Evolutionary conservation across 2,888 invertebrate species (phyloP).

Genomic region (Nyleta sp.): DNA sequence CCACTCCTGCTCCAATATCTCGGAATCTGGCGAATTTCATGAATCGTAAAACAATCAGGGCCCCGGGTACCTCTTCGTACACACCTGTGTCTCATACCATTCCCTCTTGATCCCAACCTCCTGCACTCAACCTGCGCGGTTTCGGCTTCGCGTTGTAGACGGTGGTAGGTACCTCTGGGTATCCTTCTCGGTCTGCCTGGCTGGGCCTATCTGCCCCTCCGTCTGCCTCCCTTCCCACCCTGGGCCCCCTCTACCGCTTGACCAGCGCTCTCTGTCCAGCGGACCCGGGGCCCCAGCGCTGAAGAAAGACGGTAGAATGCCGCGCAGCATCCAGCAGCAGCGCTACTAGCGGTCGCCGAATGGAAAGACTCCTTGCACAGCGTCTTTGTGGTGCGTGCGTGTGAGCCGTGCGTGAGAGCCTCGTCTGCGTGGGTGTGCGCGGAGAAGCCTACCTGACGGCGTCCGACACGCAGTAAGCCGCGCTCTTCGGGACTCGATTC

Average conservation of each 20-base stretch:
- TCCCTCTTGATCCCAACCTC: constrained; percentile 75
- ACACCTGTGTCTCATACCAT: constrained; percentile 77
- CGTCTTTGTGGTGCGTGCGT: constrained; percentile 65
- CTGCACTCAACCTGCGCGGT: constrained; percentile 79
- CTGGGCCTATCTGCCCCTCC: constrained; percentile 63
- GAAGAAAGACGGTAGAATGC: constrained; percentile 68
- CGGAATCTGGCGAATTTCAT: constrained; percentile 17
- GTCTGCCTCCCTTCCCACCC: constrained; percentile 71
- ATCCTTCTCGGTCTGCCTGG: constrained; percentile 60
- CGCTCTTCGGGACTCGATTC: constrained; percentile 72
- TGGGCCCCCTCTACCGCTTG: constrained; percentile 84
- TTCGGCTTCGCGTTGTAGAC: constrained; percentile 70
- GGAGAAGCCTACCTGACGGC: constrained; percentile 81
- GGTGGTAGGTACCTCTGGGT: constrained; percentile 75
- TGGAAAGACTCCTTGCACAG: constrained; percentile 74
- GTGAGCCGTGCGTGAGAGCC: constrained; percentile 73
- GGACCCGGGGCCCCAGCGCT: constrained; percentile 85
- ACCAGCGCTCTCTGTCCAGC: constrained; percentile 82
- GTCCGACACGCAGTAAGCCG: constrained; percentile 81
- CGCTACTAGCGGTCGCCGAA: constrained; percentile 81
- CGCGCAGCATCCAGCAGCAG: constrained; percentile 81
- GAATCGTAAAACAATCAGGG: constrained; percentile 43
- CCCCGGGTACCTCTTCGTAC: constrained; percentile 62
- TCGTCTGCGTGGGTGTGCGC: constrained; percentile 78
- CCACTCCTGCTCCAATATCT: too few relatives aligned